Conservation (phyloP, 2,113 vertebrate genomes). For the Phrynocephalus versicolor region DNA sequence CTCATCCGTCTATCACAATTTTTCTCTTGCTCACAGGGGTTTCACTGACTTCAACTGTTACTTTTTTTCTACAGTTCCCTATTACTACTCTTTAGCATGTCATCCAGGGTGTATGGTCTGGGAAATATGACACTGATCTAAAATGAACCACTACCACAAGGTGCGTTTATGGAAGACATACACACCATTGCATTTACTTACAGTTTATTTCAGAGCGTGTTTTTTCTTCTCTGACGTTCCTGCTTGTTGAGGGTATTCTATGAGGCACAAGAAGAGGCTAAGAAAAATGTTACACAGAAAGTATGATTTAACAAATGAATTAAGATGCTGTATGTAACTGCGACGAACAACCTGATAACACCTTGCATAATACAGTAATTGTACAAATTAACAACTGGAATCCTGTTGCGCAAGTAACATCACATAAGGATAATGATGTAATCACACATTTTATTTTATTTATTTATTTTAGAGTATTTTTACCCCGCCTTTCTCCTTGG, state of each 20-base stretch:
- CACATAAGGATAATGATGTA: no score
- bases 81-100: neutral
- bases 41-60: neutral
- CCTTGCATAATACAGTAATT: neutral
- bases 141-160: no score
- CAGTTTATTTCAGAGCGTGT: constrained; percentile 98
- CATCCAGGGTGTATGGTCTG: neutral
- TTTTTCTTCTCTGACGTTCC: constrained; percentile 94
- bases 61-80: neutral
- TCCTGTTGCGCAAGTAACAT: no score
- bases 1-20: neutral
- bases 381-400: no score
- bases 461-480: no score
- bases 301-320: constrained; percentile 25
- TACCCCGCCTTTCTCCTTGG: no score
- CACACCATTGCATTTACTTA: constrained; percentile 72
- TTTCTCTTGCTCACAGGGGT: neutral
- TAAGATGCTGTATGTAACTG: neutral
- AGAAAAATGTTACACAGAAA: constrained; percentile 46
- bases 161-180: neutral
- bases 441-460: no score
- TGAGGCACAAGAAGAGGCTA: constrained; percentile 94
- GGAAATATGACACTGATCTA: neutral
- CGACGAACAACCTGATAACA: constrained; percentile 4
- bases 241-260: constrained; percentile 94